phyloP scores from a whole-genome alignment of 2,888 invertebrate species.

The Busseola fusca region DNA sequence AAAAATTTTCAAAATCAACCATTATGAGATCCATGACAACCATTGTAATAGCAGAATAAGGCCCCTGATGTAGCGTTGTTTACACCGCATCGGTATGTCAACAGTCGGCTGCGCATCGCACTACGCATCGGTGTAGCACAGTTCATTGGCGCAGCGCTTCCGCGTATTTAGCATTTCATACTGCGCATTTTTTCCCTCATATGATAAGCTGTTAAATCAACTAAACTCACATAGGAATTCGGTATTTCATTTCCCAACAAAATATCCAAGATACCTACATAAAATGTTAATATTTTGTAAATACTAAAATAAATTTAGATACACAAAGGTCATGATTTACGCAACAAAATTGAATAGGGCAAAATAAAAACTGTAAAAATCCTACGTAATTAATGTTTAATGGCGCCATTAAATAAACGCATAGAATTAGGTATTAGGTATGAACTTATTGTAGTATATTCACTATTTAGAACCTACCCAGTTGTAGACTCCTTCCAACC shows the following conservation, averaged over 20 bases:
- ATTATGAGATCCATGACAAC: no score
- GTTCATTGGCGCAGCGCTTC: conserved; percentile 5
- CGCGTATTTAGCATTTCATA: conserved; percentile 4
- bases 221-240: background rate
- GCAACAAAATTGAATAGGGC: no score
- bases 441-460: background rate
- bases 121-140: background rate
- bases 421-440: background rate
- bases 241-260: background rate
- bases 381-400: background rate
- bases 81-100: conserved; percentile 28
- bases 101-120: conserved; percentile 3
- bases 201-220: background rate
- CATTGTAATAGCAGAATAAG: no score
- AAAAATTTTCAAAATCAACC: no score
- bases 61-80: conserved; percentile 25
- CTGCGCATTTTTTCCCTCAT: background rate
- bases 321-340: no score
- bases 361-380: background rate
- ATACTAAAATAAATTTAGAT: background rate
- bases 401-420: background rate
- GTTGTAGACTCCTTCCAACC: background rate
- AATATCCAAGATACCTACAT: background rate
- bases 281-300: background rate
- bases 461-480: background rate